phyloP scores from a whole-genome alignment of 2,113 vertebrate species.

The Urocolius indicus region DNA sequence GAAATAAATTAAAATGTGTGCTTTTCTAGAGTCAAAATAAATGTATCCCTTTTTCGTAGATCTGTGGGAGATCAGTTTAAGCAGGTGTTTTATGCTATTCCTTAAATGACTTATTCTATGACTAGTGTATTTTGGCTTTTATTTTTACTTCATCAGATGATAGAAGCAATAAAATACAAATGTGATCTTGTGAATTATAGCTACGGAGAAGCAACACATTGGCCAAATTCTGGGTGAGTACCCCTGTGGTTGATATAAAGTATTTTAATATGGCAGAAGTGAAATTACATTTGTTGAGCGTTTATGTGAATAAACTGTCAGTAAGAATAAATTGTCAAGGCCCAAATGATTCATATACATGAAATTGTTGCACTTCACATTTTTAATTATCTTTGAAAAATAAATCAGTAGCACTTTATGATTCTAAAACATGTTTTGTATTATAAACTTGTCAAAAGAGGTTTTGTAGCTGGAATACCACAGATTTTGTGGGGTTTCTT shows the following conservation, averaged over 20 bases:
- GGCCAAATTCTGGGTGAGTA: slow-evolving; percentile 97
- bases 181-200: slow-evolving; percentile 99
- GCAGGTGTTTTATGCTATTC: neutral
- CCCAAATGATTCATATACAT: neutral
- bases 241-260: neutral
- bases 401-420: neutral
- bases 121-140: slow-evolving; percentile 20
- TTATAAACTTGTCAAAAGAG: too few species aligned
- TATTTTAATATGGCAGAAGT: neutral
- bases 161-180: slow-evolving; percentile 97
- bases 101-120: neutral
- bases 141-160: slow-evolving; percentile 86
- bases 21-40: neutral
- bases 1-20: neutral
- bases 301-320: neutral
- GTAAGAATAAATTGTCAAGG: neutral
- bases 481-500: neutral
- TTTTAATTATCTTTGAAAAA: neutral
- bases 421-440: too few species aligned
- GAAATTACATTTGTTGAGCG: neutral
- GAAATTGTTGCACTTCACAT: neutral
- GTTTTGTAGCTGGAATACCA: neutral
- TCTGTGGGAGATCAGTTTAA: neutral
- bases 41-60: neutral
- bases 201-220: slow-evolving; percentile 98